Evolutionary conservation across 2,797 vertebrate genomes (phyloP).

Genomic region (Loriculus beryllinus): DNA sequence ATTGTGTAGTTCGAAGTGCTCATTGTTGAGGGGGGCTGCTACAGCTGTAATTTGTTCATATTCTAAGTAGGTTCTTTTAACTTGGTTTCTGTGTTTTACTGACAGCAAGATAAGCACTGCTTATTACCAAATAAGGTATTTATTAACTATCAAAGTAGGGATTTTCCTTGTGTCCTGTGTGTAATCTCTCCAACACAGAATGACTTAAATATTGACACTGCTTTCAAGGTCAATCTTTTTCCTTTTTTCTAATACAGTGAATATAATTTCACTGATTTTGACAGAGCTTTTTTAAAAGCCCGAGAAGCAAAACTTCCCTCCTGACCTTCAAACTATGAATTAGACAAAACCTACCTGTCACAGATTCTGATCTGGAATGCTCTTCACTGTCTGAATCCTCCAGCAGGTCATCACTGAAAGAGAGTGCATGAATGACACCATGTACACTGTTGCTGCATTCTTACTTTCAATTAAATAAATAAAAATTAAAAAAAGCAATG

Average conservation of each 20-base stretch:
- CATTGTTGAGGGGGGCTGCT: too few relatives aligned
- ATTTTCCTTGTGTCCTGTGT: not conserved
- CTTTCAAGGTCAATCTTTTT: not conserved
- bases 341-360: slow-evolving; percentile 82
- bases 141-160: not conserved
- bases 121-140: not conserved
- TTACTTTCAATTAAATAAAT: slow-evolving; percentile 1
- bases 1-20: too few relatives aligned
- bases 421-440: not conserved
- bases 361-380: slow-evolving; percentile 96
- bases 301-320: not conserved
- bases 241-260: not conserved
- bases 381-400: slow-evolving; percentile 99
- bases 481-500: not conserved
- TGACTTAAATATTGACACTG: not conserved
- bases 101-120: not conserved
- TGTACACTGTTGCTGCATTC: not conserved
- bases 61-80: not conserved
- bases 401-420: slow-evolving; percentile 90
- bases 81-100: not conserved
- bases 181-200: not conserved
- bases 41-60: not conserved
- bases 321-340: not conserved
- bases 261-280: not conserved
- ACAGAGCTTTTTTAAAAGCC: not conserved